A percentile compares a stretch with the other conserved stretches of the same genome.
Evolutionary conservation across 2,113 vertebrate genomes (phyloP).

Genomic region (Muscicapa adusta): DNA sequence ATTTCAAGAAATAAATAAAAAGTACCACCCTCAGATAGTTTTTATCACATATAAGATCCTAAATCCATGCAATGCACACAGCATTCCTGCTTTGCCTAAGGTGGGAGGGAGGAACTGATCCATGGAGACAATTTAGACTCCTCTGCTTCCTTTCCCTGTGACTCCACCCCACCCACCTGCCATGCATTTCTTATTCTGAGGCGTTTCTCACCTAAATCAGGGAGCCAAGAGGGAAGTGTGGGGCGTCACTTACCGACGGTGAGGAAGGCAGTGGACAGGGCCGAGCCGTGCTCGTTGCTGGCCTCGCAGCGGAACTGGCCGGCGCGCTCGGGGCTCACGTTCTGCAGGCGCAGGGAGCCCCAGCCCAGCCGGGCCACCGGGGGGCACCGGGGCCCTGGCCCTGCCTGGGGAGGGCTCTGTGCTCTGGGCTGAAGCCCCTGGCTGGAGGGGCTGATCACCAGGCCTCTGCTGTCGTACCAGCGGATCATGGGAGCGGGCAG

Average conservation of each 20-base stretch:
- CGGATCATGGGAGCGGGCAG: slow-evolving; percentile 62
- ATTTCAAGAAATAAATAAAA: not conserved
- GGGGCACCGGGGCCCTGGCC: slow-evolving; percentile 13
- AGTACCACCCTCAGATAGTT: not conserved
- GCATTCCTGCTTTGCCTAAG: not conserved
- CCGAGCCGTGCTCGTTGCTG: slow-evolving; percentile 54
- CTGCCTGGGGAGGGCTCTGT: not conserved
- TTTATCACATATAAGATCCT: accelerated
- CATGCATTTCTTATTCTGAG: accelerated
- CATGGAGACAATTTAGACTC: accelerated
- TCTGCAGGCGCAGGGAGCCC: slow-evolving; percentile 69
- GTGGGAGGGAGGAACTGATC: not conserved
- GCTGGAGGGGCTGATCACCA: slow-evolving; percentile 51
- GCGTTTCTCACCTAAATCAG: not conserved
- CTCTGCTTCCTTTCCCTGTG: not conserved
- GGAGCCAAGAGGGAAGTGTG: accelerated
- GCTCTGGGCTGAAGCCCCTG: slow-evolving; percentile 57
- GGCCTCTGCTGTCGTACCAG: slow-evolving; percentile 71
- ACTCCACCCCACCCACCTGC: no score
- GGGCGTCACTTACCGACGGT: slow-evolving; percentile 59
- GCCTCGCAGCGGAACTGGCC: slow-evolving; percentile 71
- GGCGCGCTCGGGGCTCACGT: slow-evolving; percentile 2
- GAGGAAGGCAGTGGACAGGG: slow-evolving; percentile 54
- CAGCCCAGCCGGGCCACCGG: slow-evolving; percentile 52
- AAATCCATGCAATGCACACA: not conserved